Percentiles rank a stretch among this genome's conserved stretches.
phyloP scores from a whole-genome alignment of 2,888 invertebrate species.

The Meliscaeva auricollis region DNA sequence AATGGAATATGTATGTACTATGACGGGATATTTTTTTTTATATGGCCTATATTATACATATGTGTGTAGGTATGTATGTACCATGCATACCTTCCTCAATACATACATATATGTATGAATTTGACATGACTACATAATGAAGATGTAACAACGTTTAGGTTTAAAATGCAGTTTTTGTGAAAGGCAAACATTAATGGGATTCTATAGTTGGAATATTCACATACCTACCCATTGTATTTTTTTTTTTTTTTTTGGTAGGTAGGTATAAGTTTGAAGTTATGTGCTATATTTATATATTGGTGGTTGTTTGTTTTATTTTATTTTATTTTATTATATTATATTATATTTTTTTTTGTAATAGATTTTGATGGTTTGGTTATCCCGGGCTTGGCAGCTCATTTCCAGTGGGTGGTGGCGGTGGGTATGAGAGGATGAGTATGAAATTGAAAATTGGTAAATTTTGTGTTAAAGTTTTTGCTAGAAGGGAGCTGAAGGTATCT shows the following conservation, averaged over 20 bases:
- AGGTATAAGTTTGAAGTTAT: conserved; percentile 3
- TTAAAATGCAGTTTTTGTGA: conserved; percentile 38
- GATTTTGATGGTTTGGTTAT: conserved; percentile 26
- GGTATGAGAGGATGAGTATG: background rate
- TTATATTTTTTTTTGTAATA: conserved; percentile 17
- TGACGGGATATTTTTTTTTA: conserved; percentile 18
- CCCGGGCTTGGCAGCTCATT: conserved; percentile 23
- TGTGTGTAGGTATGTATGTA: background rate
- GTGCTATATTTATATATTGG: background rate
- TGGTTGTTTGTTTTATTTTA: background rate
- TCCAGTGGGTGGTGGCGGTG: background rate
- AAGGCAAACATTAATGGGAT: conserved; percentile 43
- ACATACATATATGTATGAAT: background rate
- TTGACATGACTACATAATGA: conserved; percentile 45
- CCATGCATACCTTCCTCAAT: background rate
- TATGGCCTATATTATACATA: conserved; percentile 15
- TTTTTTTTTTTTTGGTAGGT: background rate
- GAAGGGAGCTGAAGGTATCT: background rate
- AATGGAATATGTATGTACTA: conserved; percentile 13
- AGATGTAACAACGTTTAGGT: conserved; percentile 46
- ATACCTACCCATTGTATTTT: background rate
- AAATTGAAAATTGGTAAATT: conserved; percentile 28
- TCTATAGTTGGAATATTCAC: conserved; percentile 18
- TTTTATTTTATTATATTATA: background rate
- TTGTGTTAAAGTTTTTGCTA: background rate